Percentiles rank a stretch among this genome's conserved stretches.
Conservation (phyloP, 2,888 invertebrate species). For the Deroplatys truncata region DNA sequence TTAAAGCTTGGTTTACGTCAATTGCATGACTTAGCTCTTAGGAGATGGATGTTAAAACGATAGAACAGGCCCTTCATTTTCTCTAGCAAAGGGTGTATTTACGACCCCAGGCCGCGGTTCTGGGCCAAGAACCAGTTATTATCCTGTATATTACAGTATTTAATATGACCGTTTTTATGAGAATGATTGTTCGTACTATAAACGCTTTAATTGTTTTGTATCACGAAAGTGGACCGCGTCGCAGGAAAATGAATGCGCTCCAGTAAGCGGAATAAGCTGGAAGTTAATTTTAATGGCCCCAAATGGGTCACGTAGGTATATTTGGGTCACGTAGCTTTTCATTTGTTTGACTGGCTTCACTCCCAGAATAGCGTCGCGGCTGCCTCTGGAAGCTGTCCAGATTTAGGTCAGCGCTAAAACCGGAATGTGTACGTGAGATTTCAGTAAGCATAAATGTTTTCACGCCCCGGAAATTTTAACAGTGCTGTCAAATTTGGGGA, state of each 20-base stretch:
- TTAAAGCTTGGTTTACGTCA: too few relatives aligned
- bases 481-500: background rate
- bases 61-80: too few relatives aligned
- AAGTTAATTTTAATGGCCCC: background rate
- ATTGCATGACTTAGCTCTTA: too few relatives aligned
- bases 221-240: background rate
- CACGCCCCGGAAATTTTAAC: background rate
- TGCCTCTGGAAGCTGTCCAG: background rate
- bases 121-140: too few relatives aligned
- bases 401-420: conserved; percentile 1
- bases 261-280: background rate
- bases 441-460: background rate
- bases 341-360: background rate
- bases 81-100: too few relatives aligned
- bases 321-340: background rate
- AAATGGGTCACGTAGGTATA: background rate
- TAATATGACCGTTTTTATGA: too few relatives aligned
- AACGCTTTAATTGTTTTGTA: background rate
- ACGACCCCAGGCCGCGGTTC: too few relatives aligned
- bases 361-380: background rate
- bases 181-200: too few relatives aligned
- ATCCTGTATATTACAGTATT: too few relatives aligned
- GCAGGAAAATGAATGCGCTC: background rate
- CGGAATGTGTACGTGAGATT: background rate
- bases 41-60: too few relatives aligned